A percentile compares a stretch with the other conserved stretches of the same genome.
phyloP scores from a whole-genome alignment of 2,888 invertebrate genomes.

The Amiota mariae region DNA sequence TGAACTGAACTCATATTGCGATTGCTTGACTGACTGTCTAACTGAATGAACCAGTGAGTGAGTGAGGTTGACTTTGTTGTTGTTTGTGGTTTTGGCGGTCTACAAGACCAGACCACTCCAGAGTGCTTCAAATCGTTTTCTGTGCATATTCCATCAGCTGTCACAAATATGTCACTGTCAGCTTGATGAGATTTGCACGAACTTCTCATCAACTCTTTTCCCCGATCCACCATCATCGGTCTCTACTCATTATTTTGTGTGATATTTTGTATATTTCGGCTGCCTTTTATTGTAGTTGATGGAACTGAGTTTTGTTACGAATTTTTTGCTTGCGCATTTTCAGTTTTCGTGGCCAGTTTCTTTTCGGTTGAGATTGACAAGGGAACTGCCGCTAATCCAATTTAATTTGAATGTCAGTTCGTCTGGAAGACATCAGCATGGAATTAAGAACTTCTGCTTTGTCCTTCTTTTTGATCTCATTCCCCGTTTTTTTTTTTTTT shows the following conservation, averaged over 20 bases:
- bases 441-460: constrained; percentile 55
- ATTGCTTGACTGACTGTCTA: constrained; percentile 28
- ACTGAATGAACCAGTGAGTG: constrained; percentile 8
- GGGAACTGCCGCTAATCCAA: constrained; percentile 71
- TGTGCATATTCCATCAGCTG: constrained; percentile 70
- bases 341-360: neutral
- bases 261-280: neutral
- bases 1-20: constrained; percentile 42
- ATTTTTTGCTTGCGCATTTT: constrained; percentile 25
- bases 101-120: neutral
- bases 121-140: neutral
- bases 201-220: constrained; percentile 24
- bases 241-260: constrained; percentile 16
- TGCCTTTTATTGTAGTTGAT: constrained; percentile 10
- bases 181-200: constrained; percentile 64
- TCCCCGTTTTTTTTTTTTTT: constrained; percentile 42
- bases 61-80: neutral
- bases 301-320: constrained; percentile 29
- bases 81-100: neutral
- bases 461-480: constrained; percentile 52
- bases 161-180: constrained; percentile 73
- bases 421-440: constrained; percentile 64
- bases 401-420: constrained; percentile 72
- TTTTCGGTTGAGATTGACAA: constrained; percentile 66
- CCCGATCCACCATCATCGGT: constrained; percentile 1